Conservation (phyloP, 2,113 vertebrate genomes). For the Gulo gulo region DNA sequence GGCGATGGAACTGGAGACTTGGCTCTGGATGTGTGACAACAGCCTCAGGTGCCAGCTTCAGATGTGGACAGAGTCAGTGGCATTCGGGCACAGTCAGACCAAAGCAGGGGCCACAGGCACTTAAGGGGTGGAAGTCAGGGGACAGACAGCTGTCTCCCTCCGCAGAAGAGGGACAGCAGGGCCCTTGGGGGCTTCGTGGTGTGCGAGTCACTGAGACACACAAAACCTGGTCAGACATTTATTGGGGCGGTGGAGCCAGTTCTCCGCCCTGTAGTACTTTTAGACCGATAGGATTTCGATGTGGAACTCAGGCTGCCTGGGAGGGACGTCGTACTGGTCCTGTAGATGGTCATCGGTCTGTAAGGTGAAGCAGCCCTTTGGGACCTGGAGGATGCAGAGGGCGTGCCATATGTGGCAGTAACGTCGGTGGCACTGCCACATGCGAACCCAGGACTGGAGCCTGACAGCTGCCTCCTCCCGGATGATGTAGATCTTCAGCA, state of each 20-base stretch:
- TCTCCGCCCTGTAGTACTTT: neutral
- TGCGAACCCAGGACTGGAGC: slow-evolving; percentile 65
- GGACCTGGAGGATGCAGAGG: neutral
- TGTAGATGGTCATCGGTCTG: neutral
- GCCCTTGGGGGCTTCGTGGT: neutral
- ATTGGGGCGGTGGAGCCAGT: neutral
- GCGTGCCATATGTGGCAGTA: neutral
- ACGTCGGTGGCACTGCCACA: slow-evolving; percentile 25
- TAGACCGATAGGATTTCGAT: slow-evolving; percentile 36
- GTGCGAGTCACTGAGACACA: neutral
- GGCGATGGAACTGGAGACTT: neutral
- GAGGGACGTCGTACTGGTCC: neutral
- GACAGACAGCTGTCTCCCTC: neutral
- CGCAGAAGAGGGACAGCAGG: neutral
- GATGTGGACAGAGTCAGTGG: neutral
- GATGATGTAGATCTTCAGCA: neutral
- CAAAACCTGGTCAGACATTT: slow-evolving; percentile 35
- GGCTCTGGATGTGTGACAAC: neutral
- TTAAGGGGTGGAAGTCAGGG: neutral
- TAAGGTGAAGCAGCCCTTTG: neutral
- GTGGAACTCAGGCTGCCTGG: slow-evolving; percentile 23
- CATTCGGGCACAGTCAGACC: neutral
- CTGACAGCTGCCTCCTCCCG: neutral
- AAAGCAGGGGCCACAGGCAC: neutral
- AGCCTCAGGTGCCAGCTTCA: neutral